Evolutionary conservation across 1,140 invertebrate species (phyloP), one percentile per base, ranked within the genome.

Genomic region (Hormaphis cornu): DNA sequence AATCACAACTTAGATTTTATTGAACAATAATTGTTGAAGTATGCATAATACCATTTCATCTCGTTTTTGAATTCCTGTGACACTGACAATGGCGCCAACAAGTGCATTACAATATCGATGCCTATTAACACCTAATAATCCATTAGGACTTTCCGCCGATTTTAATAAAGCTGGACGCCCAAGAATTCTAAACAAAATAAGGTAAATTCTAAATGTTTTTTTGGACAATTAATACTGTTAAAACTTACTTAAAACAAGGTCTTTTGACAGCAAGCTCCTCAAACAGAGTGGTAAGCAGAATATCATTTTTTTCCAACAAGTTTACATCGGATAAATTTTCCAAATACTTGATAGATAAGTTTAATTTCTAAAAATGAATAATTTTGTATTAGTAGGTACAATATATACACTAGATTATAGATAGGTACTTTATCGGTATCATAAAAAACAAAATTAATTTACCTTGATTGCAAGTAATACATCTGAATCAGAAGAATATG

Each of bases 61-160:
- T 77, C 90, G 90, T 75, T 88, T 87, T 72, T 89, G 82, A 78
- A 95, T 93, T 61, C 92, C 91, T 48, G 90, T 93, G 80, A 95
- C 93, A 77, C 90, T 93, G 72, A 94, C 84, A 76, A 93, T 84
- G 22, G 88, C 84, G 56, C 89, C 89, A 73, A 84, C 82, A 91
- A 95, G 95, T 33, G 90, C 83, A 74, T 88, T 84, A 78, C 88
- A 91, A 79, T 89, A 95, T 22, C 59, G 30, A 44, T 63, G 58
- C 35, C 50, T 20, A 66, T 66, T 66, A 22, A 66, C 30, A n/a
- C 61, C 61, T 7, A 22, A 28, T 35, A 66, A 50, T 22, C 61
- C 61, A 75, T 87, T 82, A 71, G 86, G 84, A 79, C 85, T 84
- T 76, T 83, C 79, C 74, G 88, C 84, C 76, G 89, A 78, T 78